Percentiles rank a stretch among this genome's conserved stretches.
These are phyloP conservation scores for Macheiramphus alcinus DNA, from an alignment of 2,113 vertebrate species.

Conservation along the genomic window DNA sequence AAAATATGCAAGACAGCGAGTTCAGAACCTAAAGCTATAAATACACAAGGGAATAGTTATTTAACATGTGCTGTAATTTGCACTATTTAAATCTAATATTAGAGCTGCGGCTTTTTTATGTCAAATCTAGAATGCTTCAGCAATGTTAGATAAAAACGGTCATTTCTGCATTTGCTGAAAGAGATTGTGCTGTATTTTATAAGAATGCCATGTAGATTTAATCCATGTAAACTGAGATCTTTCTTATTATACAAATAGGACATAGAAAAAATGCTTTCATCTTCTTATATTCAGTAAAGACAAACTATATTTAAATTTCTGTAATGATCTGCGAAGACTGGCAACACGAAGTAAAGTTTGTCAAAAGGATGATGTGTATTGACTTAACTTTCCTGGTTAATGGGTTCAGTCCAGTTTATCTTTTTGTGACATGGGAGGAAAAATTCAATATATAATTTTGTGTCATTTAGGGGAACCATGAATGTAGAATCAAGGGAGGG, in stretches of 20 bases:
- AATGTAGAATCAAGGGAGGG: not conserved
- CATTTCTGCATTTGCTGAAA: conserved; percentile 42
- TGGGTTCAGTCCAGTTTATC: not conserved
- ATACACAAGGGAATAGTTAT: conserved; percentile 54
- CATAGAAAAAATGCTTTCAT: not conserved
- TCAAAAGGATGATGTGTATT: not conserved
- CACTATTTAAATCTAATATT: conserved; percentile 66
- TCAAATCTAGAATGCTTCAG: conserved; percentile 40
- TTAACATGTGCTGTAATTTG: conserved; percentile 62
- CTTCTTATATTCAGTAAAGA: conserved; percentile 20
- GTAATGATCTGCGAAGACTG: not conserved
- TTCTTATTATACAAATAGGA: not conserved
- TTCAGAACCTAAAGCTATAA: conserved; percentile 56
- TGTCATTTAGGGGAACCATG: not conserved
- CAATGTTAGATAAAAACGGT: conserved; percentile 41
- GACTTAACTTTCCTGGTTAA: not conserved
- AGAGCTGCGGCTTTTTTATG: conserved; percentile 53
- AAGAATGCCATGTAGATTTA: not conserved
- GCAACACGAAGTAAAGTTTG: not conserved
- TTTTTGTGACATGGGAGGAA: not conserved
- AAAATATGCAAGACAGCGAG: conserved; percentile 26
- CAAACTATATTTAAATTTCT: conserved; percentile 18
- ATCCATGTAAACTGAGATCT: not conserved
- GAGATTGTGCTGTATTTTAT: not conserved
- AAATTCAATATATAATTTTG: conserved; percentile 31